These are phyloP conservation scores for Spheniscus mendiculus DNA, from an alignment of 2,113 vertebrate genomes.

Conservation along the genomic window DNA sequence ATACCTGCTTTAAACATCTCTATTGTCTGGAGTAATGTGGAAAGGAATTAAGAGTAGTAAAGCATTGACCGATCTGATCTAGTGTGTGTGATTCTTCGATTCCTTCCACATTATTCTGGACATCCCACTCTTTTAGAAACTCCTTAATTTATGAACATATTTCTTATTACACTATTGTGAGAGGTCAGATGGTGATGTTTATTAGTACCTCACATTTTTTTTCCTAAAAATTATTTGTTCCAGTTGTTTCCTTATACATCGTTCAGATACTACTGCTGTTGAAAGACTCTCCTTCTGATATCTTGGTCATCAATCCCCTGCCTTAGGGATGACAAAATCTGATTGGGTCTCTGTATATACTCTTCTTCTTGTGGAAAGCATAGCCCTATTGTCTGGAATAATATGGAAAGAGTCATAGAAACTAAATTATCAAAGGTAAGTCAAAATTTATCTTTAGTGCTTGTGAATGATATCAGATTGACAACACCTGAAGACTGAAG, in stretches of 20 bases:
- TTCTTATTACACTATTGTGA: conserved; percentile 67
- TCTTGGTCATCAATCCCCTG: conserved; percentile 67
- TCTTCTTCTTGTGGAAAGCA: conserved; percentile 71
- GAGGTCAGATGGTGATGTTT: conserved; percentile 71
- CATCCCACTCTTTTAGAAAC: conserved; percentile 33
- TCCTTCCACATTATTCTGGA: conserved; percentile 73
- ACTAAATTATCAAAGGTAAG: conserved; percentile 74
- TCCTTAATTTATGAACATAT: conserved; percentile 52
- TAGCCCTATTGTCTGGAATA: conserved; percentile 81
- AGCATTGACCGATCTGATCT: not conserved
- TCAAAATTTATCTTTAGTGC: conserved; percentile 66
- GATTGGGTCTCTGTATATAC: conserved; percentile 69
- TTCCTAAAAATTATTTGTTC: conserved; percentile 75
- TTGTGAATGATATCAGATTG: conserved; percentile 36
- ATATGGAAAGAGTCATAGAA: conserved; percentile 82
- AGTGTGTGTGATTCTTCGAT: conserved; percentile 38
- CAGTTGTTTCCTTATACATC: conserved; percentile 72
- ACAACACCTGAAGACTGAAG: conserved; percentile 33
- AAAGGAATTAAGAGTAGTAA: conserved; percentile 57
- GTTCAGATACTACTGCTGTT: conserved; percentile 73
- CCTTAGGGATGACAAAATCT: conserved; percentile 75
- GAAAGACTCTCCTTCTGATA: conserved; percentile 71
- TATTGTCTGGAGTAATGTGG: conserved; percentile 73
- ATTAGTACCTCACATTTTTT: conserved; percentile 71
- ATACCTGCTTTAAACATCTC: conserved; percentile 49